Evolutionary conservation across 2,113 vertebrate species (phyloP).

Genomic region (Megaceryle maxima): DNA sequence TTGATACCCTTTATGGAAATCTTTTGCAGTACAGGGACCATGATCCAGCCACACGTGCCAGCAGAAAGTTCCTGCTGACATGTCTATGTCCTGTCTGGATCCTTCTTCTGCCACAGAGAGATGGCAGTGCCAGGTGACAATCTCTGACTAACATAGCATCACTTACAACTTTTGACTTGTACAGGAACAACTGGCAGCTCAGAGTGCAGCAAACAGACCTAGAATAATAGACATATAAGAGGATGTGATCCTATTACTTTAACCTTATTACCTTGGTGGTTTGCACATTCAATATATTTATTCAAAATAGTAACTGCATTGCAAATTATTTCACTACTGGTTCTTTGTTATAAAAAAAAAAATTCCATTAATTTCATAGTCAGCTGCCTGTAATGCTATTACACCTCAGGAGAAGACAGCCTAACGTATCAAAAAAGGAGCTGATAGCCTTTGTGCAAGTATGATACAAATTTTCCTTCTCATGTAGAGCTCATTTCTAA

Average conservation of each 20-base stretch:
- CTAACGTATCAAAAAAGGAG: background rate
- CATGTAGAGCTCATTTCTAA: background rate
- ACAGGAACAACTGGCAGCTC: background rate
- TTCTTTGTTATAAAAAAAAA: background rate
- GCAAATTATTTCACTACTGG: background rate
- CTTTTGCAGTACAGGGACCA: background rate
- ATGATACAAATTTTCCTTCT: background rate
- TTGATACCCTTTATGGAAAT: background rate
- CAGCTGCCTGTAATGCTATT: background rate
- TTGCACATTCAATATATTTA: background rate
- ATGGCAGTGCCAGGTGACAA: background rate
- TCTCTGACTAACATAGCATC: background rate
- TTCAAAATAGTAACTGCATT: background rate
- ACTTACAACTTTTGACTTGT: background rate
- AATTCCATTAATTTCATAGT: background rate
- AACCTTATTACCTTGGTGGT: background rate
- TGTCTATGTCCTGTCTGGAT: background rate
- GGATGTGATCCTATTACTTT: background rate
- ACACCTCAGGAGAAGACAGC: background rate
- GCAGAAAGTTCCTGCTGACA: background rate
- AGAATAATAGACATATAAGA: background rate
- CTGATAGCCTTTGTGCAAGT: background rate
- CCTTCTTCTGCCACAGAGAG: background rate
- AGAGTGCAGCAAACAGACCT: background rate
- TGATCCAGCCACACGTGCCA: rapidly evolving